These are phyloP conservation scores for Pollimyrus isidori DNA, from an alignment of 2,113 vertebrate species.

Conservation along the genomic window DNA sequence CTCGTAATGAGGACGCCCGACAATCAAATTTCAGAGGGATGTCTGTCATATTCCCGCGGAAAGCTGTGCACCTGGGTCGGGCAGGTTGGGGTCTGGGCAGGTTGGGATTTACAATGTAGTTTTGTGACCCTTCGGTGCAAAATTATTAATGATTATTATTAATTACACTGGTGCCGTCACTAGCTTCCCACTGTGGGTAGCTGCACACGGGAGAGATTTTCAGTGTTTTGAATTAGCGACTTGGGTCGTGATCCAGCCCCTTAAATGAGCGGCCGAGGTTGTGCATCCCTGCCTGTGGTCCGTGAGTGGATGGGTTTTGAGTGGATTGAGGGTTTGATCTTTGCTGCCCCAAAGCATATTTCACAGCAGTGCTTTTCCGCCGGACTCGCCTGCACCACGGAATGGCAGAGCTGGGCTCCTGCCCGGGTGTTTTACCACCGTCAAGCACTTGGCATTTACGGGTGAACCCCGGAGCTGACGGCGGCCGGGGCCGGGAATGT, in stretches of 20 bases:
- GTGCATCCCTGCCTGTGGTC: neutral
- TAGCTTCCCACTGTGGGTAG: neutral
- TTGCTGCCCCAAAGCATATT: slow-evolving; percentile 14
- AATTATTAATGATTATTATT: neutral
- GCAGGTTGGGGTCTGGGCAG: neutral
- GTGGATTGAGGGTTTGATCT: slow-evolving; percentile 19
- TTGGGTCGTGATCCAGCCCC: neutral
- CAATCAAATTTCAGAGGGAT: neutral
- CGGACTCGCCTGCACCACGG: neutral
- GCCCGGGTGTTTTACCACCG: neutral
- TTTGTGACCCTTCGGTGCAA: neutral
- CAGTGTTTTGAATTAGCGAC: neutral
- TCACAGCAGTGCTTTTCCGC: neutral
- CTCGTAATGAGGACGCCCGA: neutral
- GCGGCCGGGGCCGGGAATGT: neutral
- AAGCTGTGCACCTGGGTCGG: neutral
- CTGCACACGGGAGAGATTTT: neutral
- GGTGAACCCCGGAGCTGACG: neutral
- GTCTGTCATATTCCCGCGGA: neutral
- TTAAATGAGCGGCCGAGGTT: neutral
- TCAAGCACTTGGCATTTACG: neutral
- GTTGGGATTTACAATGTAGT: neutral
- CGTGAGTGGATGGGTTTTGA: slow-evolving; percentile 11
- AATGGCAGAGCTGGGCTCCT: neutral
- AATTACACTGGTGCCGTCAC: neutral